A percentile compares a stretch with the other conserved stretches of the same genome.
Conservation (phyloP, 1,140 invertebrate genomes). For the Calliphora vicina region DNA sequence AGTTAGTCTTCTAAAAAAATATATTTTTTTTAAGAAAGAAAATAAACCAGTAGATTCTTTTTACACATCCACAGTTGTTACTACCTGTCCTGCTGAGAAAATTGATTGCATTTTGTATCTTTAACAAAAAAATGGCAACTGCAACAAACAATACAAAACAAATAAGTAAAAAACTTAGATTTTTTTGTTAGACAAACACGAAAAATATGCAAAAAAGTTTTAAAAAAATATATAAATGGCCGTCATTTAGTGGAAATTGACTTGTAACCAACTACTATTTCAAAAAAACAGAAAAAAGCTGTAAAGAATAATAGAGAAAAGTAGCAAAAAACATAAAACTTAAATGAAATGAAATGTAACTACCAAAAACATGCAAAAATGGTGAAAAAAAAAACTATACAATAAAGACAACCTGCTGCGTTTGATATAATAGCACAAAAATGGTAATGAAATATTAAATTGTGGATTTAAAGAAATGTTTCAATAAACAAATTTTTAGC, state of each 20-base stretch:
- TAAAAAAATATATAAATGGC: constrained; percentile 27
- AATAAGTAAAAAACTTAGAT: constrained; percentile 15
- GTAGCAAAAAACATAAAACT: background rate
- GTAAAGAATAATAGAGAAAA: background rate
- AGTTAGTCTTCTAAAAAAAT: background rate
- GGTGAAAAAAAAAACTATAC: background rate
- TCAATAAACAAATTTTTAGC: too few species aligned
- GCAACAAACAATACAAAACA: background rate
- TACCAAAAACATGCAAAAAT: background rate
- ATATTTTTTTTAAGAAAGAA: background rate
- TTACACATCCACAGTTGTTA: background rate
- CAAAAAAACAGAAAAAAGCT: background rate
- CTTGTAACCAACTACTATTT: constrained; percentile 26
- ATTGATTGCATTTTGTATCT: constrained; percentile 32
- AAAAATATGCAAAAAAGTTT: constrained; percentile 1
- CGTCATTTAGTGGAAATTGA: constrained; percentile 33
- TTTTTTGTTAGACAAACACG: background rate
- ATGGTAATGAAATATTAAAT: background rate
- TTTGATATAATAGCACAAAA: background rate
- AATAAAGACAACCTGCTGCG: constrained; percentile 33
- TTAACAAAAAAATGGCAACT: constrained; percentile 2
- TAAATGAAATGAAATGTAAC: constrained; percentile 31
- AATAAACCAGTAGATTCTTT: background rate
- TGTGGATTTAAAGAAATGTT: background rate
- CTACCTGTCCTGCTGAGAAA: constrained; percentile 31